phyloP scores from a whole-genome alignment of 2,888 invertebrate genomes.

The Pristionchus maxplancki region DNA sequence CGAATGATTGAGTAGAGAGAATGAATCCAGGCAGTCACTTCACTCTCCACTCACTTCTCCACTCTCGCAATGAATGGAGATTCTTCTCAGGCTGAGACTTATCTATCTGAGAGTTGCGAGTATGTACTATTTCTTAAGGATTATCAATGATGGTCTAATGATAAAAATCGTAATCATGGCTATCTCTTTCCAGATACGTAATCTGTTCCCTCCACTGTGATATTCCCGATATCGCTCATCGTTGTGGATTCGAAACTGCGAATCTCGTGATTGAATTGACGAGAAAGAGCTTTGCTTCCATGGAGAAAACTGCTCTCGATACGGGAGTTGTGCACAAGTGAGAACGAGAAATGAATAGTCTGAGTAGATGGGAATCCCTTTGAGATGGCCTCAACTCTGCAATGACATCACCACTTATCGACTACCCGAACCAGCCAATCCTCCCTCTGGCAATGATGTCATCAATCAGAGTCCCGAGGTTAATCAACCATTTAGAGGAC shows the following conservation, averaged over 20 bases:
- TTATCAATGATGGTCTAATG: background rate
- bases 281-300: slow-evolving; percentile 67
- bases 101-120: slow-evolving; percentile 74
- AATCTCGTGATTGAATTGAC: slow-evolving; percentile 71
- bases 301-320: slow-evolving; percentile 74
- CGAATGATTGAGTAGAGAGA: background rate
- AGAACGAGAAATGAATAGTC: background rate
- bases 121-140: slow-evolving; percentile 48
- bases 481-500: too few species aligned
- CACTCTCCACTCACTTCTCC: slow-evolving; percentile 65
- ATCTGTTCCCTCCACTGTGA: slow-evolving; percentile 76
- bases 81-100: slow-evolving; percentile 71
- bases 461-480: slow-evolving; percentile 46
- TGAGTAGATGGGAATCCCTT: background rate
- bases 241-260: slow-evolving; percentile 72
- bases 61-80: slow-evolving; percentile 74
- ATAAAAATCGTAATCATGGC: background rate
- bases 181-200: slow-evolving; percentile 63
- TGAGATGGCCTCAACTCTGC: slow-evolving; percentile 74
- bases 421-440: slow-evolving; percentile 8
- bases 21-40: slow-evolving; percentile 50
- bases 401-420: slow-evolving; percentile 70
- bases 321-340: slow-evolving; percentile 72
- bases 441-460: slow-evolving; percentile 37
- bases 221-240: slow-evolving; percentile 73